Conservation (phyloP, 2,797 vertebrate genomes). For the Sebastes taczanowskii region DNA sequence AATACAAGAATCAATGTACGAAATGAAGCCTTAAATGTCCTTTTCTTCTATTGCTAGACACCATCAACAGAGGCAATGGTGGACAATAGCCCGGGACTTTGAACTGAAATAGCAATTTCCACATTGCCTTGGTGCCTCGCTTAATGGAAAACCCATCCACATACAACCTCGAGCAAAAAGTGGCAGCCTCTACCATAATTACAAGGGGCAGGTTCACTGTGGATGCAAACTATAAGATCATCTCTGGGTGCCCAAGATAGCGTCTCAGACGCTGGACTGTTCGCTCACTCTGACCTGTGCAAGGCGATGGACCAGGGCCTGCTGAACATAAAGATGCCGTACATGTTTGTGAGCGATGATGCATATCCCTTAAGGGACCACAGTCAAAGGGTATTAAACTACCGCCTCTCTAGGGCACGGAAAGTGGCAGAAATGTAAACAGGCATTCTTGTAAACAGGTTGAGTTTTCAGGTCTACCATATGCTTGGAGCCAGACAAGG, state of each 20-base stretch:
- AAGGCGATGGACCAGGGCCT: background rate
- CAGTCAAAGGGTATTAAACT: background rate
- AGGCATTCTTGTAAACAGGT: background rate
- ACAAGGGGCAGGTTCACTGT: background rate
- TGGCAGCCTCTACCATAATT: background rate
- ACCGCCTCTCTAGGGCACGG: background rate
- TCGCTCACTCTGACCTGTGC: background rate
- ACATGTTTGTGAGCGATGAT: background rate
- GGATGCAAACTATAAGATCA: background rate
- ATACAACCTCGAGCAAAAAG: background rate
- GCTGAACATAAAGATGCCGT: background rate
- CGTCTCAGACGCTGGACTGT: background rate
- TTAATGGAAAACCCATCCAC: background rate
- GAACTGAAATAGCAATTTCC: background rate
- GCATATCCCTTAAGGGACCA: background rate
- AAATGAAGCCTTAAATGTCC: background rate
- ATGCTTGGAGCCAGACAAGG: background rate
- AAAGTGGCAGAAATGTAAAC: background rate
- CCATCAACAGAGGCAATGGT: background rate
- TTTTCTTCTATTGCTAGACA: background rate
- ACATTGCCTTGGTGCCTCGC: background rate
- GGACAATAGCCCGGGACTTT: background rate
- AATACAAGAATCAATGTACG: background rate
- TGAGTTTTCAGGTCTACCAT: background rate
- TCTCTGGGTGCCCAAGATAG: background rate